Evolutionary conservation across 1,140 invertebrate genomes (phyloP).

Genomic region (Babylonia areolata): DNA sequence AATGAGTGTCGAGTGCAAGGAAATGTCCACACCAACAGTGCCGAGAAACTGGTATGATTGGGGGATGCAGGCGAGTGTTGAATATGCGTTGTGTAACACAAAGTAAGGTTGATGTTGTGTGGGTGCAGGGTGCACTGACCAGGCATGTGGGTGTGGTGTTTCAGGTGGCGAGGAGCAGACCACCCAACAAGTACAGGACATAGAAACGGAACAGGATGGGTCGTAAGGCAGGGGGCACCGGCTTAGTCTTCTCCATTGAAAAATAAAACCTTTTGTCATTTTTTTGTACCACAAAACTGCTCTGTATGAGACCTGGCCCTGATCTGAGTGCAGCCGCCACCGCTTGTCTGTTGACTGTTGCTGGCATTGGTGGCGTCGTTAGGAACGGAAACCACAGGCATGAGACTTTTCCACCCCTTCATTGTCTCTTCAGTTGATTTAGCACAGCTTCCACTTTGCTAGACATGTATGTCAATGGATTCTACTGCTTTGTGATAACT

Average conservation of each 20-base stretch:
- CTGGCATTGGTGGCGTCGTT: not conserved
- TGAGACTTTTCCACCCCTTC: not conserved
- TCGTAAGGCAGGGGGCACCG: conserved; percentile 64
- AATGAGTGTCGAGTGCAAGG: too few relatives aligned
- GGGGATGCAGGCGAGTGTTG: too few relatives aligned
- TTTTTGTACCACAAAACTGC: conserved; percentile 51
- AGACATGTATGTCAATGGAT: not conserved
- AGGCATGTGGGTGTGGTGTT: too few relatives aligned
- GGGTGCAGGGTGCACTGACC: too few relatives aligned
- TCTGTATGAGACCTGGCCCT: conserved; percentile 49
- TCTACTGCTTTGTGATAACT: not conserved
- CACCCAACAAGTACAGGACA: conserved; percentile 92
- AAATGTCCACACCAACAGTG: too few relatives aligned
- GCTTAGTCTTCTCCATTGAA: conserved; percentile 32
- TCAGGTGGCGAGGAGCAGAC: conserved; percentile 53
- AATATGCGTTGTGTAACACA: too few relatives aligned
- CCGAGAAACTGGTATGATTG: too few relatives aligned
- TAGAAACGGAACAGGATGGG: conserved; percentile 85
- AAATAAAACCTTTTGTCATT: conserved; percentile 46
- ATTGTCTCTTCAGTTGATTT: not conserved
- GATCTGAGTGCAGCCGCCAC: conserved; percentile 22
- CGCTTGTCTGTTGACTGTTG: conserved; percentile 1
- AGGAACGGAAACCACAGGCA: not conserved
- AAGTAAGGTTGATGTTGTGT: too few relatives aligned
- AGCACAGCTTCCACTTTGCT: not conserved